Percentiles rank a stretch among this genome's conserved stretches.
Evolutionary conservation across 2,113 vertebrate species (phyloP).

Genomic region (Merops nubicus): DNA sequence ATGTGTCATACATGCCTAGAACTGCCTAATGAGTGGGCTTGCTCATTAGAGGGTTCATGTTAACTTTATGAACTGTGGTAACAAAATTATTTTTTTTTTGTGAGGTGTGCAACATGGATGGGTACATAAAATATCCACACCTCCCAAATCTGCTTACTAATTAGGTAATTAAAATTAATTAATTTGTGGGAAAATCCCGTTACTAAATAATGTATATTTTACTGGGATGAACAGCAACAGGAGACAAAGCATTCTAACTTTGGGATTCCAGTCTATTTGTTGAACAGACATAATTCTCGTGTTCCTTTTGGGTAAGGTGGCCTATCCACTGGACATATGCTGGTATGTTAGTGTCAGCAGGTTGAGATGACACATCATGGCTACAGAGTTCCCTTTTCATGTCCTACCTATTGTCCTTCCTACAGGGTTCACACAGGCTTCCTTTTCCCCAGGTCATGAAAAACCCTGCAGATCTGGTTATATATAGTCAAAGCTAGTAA

Average conservation of each 20-base stretch:
- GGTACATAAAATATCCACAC: background rate
- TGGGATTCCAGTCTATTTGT: background rate
- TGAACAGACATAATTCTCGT: background rate
- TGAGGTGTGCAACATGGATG: background rate
- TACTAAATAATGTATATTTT: background rate
- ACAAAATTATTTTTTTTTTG: background rate
- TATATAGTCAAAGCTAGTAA: background rate
- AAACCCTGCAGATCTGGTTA: background rate
- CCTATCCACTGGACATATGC: background rate
- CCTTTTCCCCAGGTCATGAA: background rate
- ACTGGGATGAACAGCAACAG: background rate
- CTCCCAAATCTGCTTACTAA: background rate
- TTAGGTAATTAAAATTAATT: background rate
- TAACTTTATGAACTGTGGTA: no score
- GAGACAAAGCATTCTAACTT: background rate
- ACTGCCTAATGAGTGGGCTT: background rate
- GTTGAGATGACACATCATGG: background rate
- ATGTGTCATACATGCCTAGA: rapidly evolving
- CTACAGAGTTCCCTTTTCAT: background rate
- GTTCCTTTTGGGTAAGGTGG: background rate
- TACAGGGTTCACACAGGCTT: background rate
- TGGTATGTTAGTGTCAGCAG: background rate
- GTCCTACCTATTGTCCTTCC: background rate
- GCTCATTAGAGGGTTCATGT: background rate
- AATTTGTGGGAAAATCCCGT: background rate